Base-by-base conservation (phyloP, 2,797 vertebrate genomes). In the Nyctibius grandis region DNA sequence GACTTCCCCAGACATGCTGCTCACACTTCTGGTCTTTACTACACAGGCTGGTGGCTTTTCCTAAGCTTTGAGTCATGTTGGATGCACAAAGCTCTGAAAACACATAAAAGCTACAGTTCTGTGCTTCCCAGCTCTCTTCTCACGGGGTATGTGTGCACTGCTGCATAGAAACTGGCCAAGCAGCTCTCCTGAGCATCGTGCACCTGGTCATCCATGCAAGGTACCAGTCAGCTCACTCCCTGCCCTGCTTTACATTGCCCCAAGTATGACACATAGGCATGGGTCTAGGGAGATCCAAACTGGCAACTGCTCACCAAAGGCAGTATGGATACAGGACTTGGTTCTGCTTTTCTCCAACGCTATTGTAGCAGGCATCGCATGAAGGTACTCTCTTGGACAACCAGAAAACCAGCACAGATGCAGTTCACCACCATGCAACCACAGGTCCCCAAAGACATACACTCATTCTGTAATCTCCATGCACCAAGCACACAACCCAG, bases 341-440 rank as follows among this genome's bases (percentile, higher is more conserved):
- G 40, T 31, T 76, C 40, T 59, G 36, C 20, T 42, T 13, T 9
- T 77, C 50, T 74, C 23, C 50, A 68, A 2, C 0, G 2, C 36
- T 25, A 38, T 5, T 0, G 2, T 53, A 89, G 50, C n/a, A 60
- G 65, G 33, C 2, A 1, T 4, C 18, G 19, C 38, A 22, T 12
- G 18, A 78, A 64, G 25, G 11, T 34, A 29, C 6, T 15, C 17
- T 72, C 15, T 15, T n/a, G 34, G 48, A 48, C 20, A 86, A 63
- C 23, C 31, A 48, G 31, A 34, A 70, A 57, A 42, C n/a, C 57
- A 82, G 23, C 1, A 8, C 15, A 45, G 59, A n/a, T 7, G 11
- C 17, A n/a, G 57, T 25, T 80, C 29, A 54, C 26, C 17, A n/a
- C 13, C 15, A 12, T 0, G 0, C 0, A 0, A 28, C 12, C 0